phyloP scores from a whole-genome alignment of 1,140 invertebrate species.

The Macrotrachela quadricornifera region DNA sequence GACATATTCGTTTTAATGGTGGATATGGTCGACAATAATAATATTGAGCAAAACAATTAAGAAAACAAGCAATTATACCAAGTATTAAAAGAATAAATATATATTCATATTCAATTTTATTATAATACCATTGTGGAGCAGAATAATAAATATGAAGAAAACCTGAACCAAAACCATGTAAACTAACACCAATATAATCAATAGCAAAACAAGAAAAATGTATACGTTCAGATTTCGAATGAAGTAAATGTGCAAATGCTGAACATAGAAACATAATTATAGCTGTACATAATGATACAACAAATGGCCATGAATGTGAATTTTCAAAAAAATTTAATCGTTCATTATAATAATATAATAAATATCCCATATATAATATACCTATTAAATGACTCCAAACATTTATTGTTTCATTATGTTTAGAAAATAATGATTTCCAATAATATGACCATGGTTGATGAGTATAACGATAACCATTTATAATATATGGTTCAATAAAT shows the following conservation, averaged over 20 bases:
- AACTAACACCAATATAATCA: conserved; percentile 20
- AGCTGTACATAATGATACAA: conserved; percentile 12
- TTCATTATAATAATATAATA: conserved; percentile 2
- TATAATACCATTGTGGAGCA: conserved; percentile 4
- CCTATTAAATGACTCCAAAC: conserved; percentile 24
- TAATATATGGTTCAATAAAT: conserved; percentile 19
- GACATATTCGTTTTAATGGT: conserved; percentile 1
- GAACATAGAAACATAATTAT: conserved; percentile 14
- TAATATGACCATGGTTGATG: conserved; percentile 21
- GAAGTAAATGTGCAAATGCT: conserved; percentile 17
- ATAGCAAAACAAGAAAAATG: conserved; percentile 19
- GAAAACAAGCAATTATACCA: background rate
- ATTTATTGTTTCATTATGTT: conserved; percentile 27
- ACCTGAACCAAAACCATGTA: conserved; percentile 17
- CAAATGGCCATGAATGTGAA: conserved; percentile 11
- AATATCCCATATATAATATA: conserved; percentile 12
- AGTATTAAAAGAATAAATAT: background rate
- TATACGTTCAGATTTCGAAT: conserved; percentile 15
- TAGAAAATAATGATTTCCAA: conserved; percentile 18
- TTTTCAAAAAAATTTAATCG: too few species aligned
- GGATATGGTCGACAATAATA: conserved; percentile 7
- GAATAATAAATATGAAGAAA: conserved; percentile 9
- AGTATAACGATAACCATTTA: conserved; percentile 17
- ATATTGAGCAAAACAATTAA: conserved; percentile 1
- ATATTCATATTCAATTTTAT: background rate